These are phyloP conservation scores for Lithobates sylvaticus DNA, from an alignment of 2,797 vertebrate species.

Conservation along the genomic window DNA sequence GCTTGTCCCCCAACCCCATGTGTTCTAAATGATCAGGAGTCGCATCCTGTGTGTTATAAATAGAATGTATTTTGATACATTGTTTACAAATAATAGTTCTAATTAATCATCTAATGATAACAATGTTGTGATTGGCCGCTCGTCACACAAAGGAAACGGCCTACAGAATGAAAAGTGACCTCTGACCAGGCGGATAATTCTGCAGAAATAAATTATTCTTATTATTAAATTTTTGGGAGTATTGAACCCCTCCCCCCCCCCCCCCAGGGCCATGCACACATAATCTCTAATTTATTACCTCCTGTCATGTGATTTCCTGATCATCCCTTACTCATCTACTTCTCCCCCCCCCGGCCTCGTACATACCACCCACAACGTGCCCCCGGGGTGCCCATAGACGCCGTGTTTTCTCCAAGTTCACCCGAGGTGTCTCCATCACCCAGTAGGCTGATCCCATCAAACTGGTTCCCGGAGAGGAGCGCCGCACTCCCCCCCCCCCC, in stretches of 20 bases:
- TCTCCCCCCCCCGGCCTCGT: neutral
- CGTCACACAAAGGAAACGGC: neutral
- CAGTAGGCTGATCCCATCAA: conserved; percentile 37
- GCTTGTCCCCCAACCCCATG: no score
- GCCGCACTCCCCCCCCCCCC: neutral
- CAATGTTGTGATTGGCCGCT: neutral
- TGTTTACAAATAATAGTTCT: neutral
- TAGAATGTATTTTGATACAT: neutral
- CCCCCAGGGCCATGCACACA: neutral
- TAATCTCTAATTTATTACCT: neutral
- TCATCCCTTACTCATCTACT: conserved; percentile 33
- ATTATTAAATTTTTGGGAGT: neutral
- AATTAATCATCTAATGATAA: conserved; percentile 12
- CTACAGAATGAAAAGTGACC: neutral
- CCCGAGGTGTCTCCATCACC: conserved; percentile 5
- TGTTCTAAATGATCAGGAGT: no score
- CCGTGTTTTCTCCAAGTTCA: conserved; percentile 41
- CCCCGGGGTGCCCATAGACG: neutral
- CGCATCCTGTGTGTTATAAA: no score
- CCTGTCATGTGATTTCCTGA: conserved; percentile 26
- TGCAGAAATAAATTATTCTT: conserved; percentile 32
- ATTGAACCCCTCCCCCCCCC: neutral
- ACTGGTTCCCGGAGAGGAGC: conserved; percentile 25
- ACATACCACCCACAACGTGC: conserved; percentile 56
- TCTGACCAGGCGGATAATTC: conserved; percentile 10